These are phyloP conservation scores for Platynereis dumerilii DNA, from an alignment of 2,888 invertebrate species.

Conservation along the genomic window DNA sequence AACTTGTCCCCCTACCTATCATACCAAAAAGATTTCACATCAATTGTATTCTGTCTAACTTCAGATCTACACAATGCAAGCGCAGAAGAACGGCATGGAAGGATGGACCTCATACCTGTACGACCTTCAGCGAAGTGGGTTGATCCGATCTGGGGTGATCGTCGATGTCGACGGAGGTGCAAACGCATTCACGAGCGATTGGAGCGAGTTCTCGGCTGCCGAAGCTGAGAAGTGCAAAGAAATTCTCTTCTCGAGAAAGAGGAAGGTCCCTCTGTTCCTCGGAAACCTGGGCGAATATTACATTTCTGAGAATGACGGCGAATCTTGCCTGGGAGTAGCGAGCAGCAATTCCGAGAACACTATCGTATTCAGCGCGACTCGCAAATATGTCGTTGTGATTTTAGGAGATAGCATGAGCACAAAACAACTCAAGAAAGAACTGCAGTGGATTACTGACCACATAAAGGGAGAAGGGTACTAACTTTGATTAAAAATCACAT, in stretches of 20 bases:
- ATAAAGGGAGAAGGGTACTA: constrained; percentile 4
- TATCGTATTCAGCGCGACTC: not conserved
- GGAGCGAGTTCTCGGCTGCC: not conserved
- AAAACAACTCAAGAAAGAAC: constrained; percentile 1
- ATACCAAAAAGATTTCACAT: too few species aligned
- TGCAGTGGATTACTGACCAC: constrained; percentile 6
- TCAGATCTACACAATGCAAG: too few species aligned
- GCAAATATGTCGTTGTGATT: not conserved
- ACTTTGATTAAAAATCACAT: not conserved
- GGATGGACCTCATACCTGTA: constrained; percentile 4
- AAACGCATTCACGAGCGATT: not conserved
- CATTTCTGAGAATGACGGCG: constrained; percentile 1
- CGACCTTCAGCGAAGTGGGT: not conserved
- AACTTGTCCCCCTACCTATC: too few species aligned
- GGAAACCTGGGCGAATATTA: not conserved
- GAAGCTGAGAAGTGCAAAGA: not conserved
- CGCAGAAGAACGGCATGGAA: not conserved
- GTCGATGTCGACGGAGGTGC: not conserved
- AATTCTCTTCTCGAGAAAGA: not conserved
- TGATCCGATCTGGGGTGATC: not conserved
- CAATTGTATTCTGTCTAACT: too few species aligned
- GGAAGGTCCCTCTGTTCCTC: not conserved
- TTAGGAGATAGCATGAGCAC: not conserved
- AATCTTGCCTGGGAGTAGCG: not conserved
- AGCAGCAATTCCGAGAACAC: not conserved